Evolutionary conservation across 2,113 vertebrate species (phyloP).

Genomic region (Saimiri boliviensis): DNA sequence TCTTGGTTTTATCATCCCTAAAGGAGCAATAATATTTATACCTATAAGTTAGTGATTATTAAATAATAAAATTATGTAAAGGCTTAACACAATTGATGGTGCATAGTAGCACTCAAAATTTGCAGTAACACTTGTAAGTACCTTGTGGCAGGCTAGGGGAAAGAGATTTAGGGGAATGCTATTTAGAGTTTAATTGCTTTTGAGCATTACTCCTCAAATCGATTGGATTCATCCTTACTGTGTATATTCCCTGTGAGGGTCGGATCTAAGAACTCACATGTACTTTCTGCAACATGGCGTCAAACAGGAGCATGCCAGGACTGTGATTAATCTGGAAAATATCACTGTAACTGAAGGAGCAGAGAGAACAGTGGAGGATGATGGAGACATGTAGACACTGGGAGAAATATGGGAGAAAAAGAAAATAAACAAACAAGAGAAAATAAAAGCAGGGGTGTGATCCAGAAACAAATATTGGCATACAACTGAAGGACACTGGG

Average conservation of each 20-base stretch:
- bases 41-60: slow-evolving; percentile 56
- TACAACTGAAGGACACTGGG: not conserved
- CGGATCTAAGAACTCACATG: not conserved
- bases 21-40: slow-evolving; percentile 63
- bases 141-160: slow-evolving; percentile 43
- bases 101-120: not conserved
- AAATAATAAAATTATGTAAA: slow-evolving; percentile 67
- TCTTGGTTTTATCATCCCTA: slow-evolving; percentile 48
- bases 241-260: not conserved
- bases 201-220: not conserved
- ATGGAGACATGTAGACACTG: not conserved
- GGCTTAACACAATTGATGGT: slow-evolving; percentile 24
- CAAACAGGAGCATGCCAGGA: rapidly evolving
- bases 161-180: slow-evolving; percentile 21
- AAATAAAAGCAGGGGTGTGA: not conserved
- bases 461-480: not conserved
- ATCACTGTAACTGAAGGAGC: not conserved
- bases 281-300: not conserved
- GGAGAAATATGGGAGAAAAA: not conserved
- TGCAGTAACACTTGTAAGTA: slow-evolving; percentile 30
- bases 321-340: not conserved
- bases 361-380: not conserved
- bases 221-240: not conserved
- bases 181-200: slow-evolving; percentile 19
- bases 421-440: not conserved